Evolutionary conservation across 2,888 invertebrate species (phyloP).

Genomic region (Pammene fasciana): DNA sequence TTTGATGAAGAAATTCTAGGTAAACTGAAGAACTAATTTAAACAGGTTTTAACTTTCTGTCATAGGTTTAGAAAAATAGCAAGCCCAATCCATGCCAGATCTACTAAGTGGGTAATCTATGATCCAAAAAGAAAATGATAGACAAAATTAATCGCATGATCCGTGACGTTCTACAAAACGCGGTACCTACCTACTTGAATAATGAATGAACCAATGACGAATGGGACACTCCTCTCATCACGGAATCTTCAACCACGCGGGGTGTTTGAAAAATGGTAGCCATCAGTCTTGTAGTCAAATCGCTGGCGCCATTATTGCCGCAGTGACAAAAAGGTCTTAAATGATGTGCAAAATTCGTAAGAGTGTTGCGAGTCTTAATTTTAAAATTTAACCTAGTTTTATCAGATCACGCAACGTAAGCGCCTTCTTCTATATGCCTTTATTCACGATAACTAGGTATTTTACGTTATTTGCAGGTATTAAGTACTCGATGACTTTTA

Average conservation of each 20-base stretch:
- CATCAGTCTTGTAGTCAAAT: neutral
- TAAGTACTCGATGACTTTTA: no score
- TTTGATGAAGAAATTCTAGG: no score
- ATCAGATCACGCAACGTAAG: no score
- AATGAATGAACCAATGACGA: constrained; percentile 8
- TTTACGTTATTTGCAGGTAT: no score
- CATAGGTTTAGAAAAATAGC: neutral
- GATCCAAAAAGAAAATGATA: neutral
- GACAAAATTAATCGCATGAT: neutral
- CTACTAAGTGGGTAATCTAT: neutral
- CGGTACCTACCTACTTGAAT: constrained; percentile 6
- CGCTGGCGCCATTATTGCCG: neutral
- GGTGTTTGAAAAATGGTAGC: neutral
- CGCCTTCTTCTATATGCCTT: no score
- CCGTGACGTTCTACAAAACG: neutral
- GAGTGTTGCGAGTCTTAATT: neutral
- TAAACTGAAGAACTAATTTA: no score
- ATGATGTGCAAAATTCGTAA: neutral
- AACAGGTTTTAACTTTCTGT: no score
- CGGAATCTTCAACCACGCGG: neutral
- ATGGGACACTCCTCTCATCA: constrained; percentile 1
- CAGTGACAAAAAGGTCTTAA: neutral
- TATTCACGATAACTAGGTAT: no score
- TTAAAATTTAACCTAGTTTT: no score
- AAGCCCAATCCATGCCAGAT: neutral